Conservation (phyloP, 2,797 vertebrate genomes). For the Periophthalmus magnuspinnatus region DNA sequence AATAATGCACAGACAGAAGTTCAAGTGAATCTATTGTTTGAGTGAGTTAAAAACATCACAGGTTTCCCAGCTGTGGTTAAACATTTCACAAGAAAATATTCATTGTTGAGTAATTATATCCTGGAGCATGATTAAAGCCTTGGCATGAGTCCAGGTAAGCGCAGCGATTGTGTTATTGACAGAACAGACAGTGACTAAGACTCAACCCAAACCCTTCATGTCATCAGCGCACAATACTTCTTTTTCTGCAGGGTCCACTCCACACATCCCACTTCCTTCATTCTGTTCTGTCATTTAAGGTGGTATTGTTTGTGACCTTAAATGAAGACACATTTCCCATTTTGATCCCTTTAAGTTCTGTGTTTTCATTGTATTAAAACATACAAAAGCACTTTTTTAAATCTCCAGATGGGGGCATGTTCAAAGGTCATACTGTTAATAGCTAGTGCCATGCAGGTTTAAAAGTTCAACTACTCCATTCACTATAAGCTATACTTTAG, state of each 20-base stretch:
- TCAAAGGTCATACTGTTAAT: slow-evolving; percentile 14
- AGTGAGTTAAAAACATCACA: neutral
- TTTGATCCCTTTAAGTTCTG: neutral
- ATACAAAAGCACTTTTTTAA: slow-evolving; percentile 40
- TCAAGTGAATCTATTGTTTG: neutral
- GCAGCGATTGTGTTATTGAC: neutral
- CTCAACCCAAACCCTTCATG: neutral
- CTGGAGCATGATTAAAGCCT: neutral
- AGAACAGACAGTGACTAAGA: neutral
- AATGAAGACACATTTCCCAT: slow-evolving; percentile 7
- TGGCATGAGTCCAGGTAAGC: slow-evolving; percentile 1
- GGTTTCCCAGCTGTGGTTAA: neutral
- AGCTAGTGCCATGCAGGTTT: slow-evolving; percentile 27
- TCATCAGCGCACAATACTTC: neutral
- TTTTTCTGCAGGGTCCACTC: slow-evolving; percentile 5
- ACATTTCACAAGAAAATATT: neutral
- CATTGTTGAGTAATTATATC: neutral
- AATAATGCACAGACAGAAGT: neutral
- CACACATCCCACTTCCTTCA: neutral
- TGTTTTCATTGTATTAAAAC: neutral
- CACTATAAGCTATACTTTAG: slow-evolving; percentile 43
- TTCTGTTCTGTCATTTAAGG: slow-evolving; percentile 7
- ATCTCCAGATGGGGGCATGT: slow-evolving; percentile 26
- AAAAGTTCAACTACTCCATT: slow-evolving; percentile 6
- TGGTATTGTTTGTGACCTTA: neutral